These are phyloP conservation scores for Penaeus chinensis DNA, from an alignment of 1,140 invertebrate species.

Conservation along the genomic window DNA sequence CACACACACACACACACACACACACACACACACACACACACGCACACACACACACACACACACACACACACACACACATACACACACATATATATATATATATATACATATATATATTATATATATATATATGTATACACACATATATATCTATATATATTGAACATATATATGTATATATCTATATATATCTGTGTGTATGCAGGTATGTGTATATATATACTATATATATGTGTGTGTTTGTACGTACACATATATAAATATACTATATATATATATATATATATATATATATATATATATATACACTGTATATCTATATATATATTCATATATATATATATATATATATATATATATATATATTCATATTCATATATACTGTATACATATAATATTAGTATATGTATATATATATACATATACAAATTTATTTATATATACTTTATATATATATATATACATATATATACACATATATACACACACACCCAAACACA, in stretches of 20 bases:
- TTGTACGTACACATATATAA: background rate
- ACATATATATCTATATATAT: conserved; percentile 1
- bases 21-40: background rate
- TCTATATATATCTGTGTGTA: background rate
- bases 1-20: background rate
- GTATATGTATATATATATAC: conserved; percentile 8
- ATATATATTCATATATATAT: background rate
- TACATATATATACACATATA: background rate
- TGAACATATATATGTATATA: background rate
- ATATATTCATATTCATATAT: conserved; percentile 8
- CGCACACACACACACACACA: conserved; percentile 3
- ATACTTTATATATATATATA: conserved; percentile 17
- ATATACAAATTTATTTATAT: background rate
- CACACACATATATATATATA: background rate
- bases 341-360: background rate
- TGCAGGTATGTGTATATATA: background rate
- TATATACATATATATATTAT: conserved; percentile 3
- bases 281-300: conserved; percentile 9
- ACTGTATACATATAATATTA: conserved; percentile 4
- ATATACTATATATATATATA: background rate
- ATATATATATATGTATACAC: conserved; percentile 9
- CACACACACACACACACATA: background rate
- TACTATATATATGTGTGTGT: background rate
- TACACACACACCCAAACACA: no score
- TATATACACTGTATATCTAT: background rate